Conservation (phyloP, 2,113 vertebrate genomes). For the Pogona vitticeps region DNA sequence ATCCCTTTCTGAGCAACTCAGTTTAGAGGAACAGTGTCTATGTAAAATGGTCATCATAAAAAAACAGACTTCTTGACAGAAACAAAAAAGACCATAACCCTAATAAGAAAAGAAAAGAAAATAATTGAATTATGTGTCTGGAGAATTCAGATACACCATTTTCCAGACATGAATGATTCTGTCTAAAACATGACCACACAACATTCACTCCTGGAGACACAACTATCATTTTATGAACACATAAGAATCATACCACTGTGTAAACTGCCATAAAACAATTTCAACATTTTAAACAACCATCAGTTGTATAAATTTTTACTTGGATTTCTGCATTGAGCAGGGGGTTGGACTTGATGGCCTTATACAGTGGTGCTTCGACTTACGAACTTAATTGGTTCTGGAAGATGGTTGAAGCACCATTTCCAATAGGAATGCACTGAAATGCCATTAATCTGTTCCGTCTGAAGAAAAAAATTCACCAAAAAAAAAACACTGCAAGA, state of each 20-base stretch:
- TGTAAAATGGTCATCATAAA: slow-evolving; percentile 32
- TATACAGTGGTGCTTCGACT: too few species aligned
- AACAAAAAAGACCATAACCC: background rate
- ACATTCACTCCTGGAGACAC: background rate
- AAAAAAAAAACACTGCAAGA: too few species aligned
- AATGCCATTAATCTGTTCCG: too few species aligned
- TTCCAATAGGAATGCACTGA: too few species aligned
- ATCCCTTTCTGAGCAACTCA: slow-evolving; percentile 28
- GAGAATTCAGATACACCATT: slow-evolving; percentile 12
- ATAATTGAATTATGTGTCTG: slow-evolving; percentile 7
- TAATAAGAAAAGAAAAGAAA: background rate
- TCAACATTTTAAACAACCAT: background rate
- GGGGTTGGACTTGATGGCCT: too few species aligned
- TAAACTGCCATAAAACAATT: background rate
- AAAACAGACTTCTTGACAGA: slow-evolving; percentile 29
- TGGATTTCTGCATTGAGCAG: too few species aligned
- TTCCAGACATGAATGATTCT: background rate
- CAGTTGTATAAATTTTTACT: too few species aligned
- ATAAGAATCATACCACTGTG: background rate
- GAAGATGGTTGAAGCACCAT: too few species aligned
- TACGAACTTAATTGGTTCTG: too few species aligned
- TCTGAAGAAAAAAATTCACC: too few species aligned
- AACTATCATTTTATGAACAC: background rate
- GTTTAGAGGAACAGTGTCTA: slow-evolving; percentile 38
- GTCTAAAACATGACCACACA: background rate